Conservation (phyloP, 2,888 invertebrate species). For the Philereme vetulata region DNA sequence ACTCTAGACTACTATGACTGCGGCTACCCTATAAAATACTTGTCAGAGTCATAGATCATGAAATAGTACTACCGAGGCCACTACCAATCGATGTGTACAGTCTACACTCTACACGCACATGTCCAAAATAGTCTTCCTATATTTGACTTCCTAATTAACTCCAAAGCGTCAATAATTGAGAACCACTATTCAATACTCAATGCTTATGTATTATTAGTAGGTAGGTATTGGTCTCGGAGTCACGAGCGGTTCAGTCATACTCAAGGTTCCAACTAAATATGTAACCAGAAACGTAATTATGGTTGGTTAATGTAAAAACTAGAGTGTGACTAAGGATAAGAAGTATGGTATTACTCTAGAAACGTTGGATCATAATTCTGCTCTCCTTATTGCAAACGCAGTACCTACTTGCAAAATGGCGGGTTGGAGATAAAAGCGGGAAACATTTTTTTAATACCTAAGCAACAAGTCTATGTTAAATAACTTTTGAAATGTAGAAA, state of each 20-base stretch:
- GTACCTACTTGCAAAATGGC: too few relatives aligned
- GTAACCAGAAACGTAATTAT: slow-evolving; percentile 62
- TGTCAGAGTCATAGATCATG: slow-evolving; percentile 8
- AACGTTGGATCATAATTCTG: slow-evolving; percentile 21
- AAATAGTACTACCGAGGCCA: slow-evolving; percentile 13
- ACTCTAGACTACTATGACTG: too few relatives aligned
- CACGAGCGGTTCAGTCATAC: slow-evolving; percentile 53
- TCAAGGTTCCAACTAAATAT: slow-evolving; percentile 63
- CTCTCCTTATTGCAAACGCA: too few relatives aligned
- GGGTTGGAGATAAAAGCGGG: too few relatives aligned
- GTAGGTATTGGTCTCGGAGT: slow-evolving; percentile 45
- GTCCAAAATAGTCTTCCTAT: slow-evolving; percentile 36
- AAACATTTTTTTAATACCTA: too few relatives aligned
- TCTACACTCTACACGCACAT: too few relatives aligned
- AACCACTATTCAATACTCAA: slow-evolving; percentile 54
- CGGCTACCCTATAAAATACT: neutral
- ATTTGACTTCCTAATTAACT: slow-evolving; percentile 47
- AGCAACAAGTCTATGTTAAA: too few relatives aligned
- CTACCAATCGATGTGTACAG: slow-evolving; percentile 10
- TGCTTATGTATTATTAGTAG: slow-evolving; percentile 50
- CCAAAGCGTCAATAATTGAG: slow-evolving; percentile 60
- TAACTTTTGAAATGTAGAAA: too few relatives aligned
- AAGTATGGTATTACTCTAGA: slow-evolving; percentile 21
- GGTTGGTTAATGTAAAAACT: slow-evolving; percentile 29
- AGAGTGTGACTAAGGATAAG: slow-evolving; percentile 27